Conservation (phyloP, 2,797 vertebrate species). For the Anas bernieri region DNA sequence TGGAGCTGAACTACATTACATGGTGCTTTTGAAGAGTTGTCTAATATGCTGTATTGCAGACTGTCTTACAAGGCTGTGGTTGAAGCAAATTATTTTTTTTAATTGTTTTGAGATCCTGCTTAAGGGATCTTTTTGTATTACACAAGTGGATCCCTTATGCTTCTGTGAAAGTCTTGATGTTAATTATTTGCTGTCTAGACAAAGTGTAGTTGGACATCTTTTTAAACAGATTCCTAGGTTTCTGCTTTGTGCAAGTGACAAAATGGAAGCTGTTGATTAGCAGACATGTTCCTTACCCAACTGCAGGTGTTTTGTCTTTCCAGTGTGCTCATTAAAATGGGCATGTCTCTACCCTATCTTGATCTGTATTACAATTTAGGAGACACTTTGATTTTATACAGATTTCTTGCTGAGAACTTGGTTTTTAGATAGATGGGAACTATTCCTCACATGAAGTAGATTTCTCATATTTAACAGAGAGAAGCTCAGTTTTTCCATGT, state of each 20-base stretch:
- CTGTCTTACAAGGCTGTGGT: background rate
- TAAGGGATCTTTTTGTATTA: background rate
- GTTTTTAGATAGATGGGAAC: background rate
- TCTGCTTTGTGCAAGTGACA: background rate
- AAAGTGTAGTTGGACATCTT: background rate
- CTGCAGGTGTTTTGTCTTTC: background rate
- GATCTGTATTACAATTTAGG: background rate
- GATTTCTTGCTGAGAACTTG: background rate
- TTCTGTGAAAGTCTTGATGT: background rate
- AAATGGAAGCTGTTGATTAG: background rate
- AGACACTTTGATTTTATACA: background rate
- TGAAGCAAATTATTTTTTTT: background rate
- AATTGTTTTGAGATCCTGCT: background rate
- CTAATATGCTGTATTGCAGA: background rate
- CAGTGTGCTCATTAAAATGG: background rate
- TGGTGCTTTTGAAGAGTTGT: background rate
- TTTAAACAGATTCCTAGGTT: background rate
- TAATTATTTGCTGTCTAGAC: background rate
- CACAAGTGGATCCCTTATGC: background rate
- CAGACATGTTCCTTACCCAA: background rate
- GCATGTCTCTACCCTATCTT: background rate
- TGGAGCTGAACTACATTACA: background rate
- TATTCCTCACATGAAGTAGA: background rate
- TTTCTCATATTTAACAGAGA: background rate
- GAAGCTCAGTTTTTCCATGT: background rate